Evolutionary conservation across 2,888 invertebrate species (phyloP), one percentile per base, ranked within the genome.

Genomic region (Marronus borbonicus): DNA sequence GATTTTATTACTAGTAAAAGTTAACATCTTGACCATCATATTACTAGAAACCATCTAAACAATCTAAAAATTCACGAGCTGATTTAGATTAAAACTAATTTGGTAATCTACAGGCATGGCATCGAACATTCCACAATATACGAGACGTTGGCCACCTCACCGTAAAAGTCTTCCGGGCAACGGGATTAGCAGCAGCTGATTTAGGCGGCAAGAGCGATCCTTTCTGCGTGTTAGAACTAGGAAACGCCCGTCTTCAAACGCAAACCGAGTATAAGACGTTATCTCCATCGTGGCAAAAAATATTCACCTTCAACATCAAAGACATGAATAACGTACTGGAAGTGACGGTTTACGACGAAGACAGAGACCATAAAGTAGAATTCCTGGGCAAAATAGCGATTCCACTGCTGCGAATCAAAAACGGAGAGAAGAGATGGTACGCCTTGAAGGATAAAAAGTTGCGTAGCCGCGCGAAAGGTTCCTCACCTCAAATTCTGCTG

Each of bases 231-330:
- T 88, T 99, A 24, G 98, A 99, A 87, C 90, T 99, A 81, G 96
- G 97, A 14, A 99, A 99, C 87, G 93, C 97, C 0, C 92, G 99
- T 72, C 90, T 99, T 50, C 98, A 99, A 88, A 99, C 99, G 0
- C 98, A 99, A 88, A 99, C 99, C 0, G 98, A 99, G 88, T 99
- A 99, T 88, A 98, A 99, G 89, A 99, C 99, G 0, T 89, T 99
- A 28, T 92, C 95, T 76, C 99, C 99, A 0, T 97, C 94, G 82
- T 99, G 99, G 99, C 97, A 98, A 90, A 99, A 99, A 89, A 96
- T 98, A 83, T 99, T 99, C 88, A 98, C 97, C 64, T 98, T 99
- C 87, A 96, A 96, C 88, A 93, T 97, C n/a, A 96, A 98, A 87
- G 99, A 99, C 87, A 96, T 99, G 82, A 97, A 98, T 85, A 95